Evolutionary conservation across 2,113 vertebrate species (phyloP).

Genomic region (Halcyon senegalensis): DNA sequence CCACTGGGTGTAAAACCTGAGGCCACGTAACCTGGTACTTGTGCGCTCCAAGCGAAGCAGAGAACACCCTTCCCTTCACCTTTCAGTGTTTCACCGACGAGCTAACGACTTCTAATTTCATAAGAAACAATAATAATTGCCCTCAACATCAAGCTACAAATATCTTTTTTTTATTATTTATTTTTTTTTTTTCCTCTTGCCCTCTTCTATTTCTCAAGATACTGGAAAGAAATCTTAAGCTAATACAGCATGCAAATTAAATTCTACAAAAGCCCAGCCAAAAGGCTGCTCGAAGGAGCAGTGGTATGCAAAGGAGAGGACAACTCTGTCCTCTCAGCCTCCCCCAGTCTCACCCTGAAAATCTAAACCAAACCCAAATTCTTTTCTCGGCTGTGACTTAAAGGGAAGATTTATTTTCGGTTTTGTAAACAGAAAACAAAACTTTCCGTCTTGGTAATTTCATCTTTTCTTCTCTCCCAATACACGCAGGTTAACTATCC

Average conservation of each 20-base stretch:
- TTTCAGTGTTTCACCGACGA: neutral
- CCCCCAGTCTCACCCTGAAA: slow-evolving; percentile 38
- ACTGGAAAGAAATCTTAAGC: slow-evolving; percentile 50
- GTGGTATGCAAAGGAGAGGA: slow-evolving; percentile 59
- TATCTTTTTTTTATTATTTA: neutral
- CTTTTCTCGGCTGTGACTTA: slow-evolving; percentile 29
- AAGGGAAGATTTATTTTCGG: slow-evolving; percentile 14
- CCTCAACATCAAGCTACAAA: neutral
- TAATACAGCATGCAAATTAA: slow-evolving; percentile 46
- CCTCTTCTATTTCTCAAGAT: neutral
- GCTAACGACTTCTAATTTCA: neutral
- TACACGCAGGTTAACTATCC: neutral
- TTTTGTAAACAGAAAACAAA: neutral
- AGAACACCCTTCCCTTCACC: slow-evolving; percentile 6
- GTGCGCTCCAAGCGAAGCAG: neutral
- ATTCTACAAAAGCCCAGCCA: slow-evolving; percentile 63
- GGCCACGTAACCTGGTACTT: neutral
- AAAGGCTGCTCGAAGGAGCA: slow-evolving; percentile 59
- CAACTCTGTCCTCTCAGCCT: slow-evolving; percentile 54
- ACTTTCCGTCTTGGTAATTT: slow-evolving; percentile 17
- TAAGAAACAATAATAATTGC: neutral
- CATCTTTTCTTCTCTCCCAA: neutral
- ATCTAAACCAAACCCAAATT: slow-evolving; percentile 37
- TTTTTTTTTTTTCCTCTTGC: neutral
- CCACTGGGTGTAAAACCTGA: neutral